Evolutionary conservation across 2,797 vertebrate species (phyloP), one percentile per base, ranked within the genome.

Genomic region (Trachops cirrhosus): DNA sequence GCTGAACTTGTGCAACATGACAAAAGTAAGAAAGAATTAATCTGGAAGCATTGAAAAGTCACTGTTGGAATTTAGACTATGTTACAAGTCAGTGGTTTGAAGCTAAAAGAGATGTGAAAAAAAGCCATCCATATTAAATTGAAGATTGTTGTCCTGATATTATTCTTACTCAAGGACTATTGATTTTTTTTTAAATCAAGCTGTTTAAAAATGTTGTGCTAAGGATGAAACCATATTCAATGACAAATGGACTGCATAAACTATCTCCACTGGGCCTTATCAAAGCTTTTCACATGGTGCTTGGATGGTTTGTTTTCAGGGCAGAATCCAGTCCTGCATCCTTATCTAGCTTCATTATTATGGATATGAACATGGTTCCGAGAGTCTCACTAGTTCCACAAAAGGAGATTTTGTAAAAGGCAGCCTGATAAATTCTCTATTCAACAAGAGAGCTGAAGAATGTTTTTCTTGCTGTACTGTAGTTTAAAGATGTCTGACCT

Each of bases 341-440:
- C 92, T 97, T 98, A 97, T 97, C 97, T 92, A 86, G 39, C 83
- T 96, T 95, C 87, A 96, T 97, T 98, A 97, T 97, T 97, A 98
- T 98, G 97, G 96, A 95, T 97, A 95, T 96, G 95, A 96, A 95
- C 96, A 93, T 67, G 75, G 83, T 89, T 96, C 93, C 0, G 29
- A 96, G 96, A 95, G 92, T 97, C 90, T 95, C 92, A 80, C 97
- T 93, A 86, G 62, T 86, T 95, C 78, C 70, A 97, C 95, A 95
- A 96, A 97, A 96, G 82, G 29, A 95, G 79, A 93, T 95, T 96
- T 95, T 87, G 50, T 12, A 4, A 85, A 97, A 95, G 91, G 64
- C 93, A 86, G 92, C 84, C 90, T 96, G 96, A 97, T 97, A 97
- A 97, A 96, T 97, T 95, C 29, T 41, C 89, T 89, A 97, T 96